These are phyloP conservation scores for Caenorhabditis briggsae DNA, from an alignment of 1,140 invertebrate genomes.

Conservation along the genomic window DNA sequence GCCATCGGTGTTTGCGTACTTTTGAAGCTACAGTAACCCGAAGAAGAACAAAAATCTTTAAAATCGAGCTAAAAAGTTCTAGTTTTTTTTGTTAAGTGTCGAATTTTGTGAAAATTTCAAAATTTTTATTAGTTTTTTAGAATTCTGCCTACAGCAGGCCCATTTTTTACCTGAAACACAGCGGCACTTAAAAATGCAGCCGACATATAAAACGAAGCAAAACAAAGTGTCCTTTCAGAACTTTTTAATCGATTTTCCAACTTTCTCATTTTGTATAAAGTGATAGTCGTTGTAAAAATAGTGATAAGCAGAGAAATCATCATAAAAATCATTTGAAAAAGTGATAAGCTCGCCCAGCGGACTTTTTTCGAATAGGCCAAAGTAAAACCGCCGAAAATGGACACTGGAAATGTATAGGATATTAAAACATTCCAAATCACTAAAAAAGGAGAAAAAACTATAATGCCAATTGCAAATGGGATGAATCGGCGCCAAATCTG, in stretches of 20 bases:
- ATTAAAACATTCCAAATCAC: conserved; percentile 34
- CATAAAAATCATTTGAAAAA: conserved; percentile 22
- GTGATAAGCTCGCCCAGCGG: conserved; percentile 10
- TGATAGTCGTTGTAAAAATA: conserved; percentile 13
- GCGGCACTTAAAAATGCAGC: conserved; percentile 21
- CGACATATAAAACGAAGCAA: conserved; percentile 41
- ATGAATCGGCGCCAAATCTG: conserved; percentile 47
- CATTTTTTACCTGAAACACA: conserved; percentile 2
- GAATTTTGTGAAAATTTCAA: no score
- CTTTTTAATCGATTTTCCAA: conserved; percentile 28
- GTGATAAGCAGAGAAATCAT: not conserved
- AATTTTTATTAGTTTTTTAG: no score
- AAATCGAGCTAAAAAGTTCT: no score
- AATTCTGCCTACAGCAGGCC: no score
- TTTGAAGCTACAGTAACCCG: no score
- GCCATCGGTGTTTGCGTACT: no score
- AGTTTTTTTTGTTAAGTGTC: no score
- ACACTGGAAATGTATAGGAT: not conserved
- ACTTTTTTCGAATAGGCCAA: conserved; percentile 4
- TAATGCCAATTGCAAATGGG: not conserved
- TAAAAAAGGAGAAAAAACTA: not conserved
- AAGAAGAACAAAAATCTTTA: no score
- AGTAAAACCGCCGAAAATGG: conserved; percentile 25
- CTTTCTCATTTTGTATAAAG: conserved; percentile 26
- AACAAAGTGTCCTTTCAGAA: conserved; percentile 22